These are phyloP conservation scores for Hemibagrus wyckioides DNA, from an alignment of 2,113 vertebrate species.

Conservation along the genomic window DNA sequence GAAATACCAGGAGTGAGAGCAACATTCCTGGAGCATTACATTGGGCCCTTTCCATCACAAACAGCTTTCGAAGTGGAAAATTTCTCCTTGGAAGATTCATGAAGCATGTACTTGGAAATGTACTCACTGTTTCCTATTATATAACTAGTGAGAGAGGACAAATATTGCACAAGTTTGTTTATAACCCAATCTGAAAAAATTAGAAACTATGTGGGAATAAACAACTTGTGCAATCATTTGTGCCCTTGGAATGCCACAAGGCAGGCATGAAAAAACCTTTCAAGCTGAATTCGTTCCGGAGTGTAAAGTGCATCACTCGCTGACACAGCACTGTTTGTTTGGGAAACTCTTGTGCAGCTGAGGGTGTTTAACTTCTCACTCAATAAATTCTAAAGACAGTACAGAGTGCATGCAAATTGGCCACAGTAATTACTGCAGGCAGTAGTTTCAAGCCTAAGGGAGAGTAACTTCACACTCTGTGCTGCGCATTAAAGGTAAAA, in stretches of 20 bases:
- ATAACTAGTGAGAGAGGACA: constrained; percentile 37
- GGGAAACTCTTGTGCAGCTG: constrained; percentile 37
- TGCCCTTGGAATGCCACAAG: constrained; percentile 21
- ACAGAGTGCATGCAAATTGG: constrained; percentile 36
- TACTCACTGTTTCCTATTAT: constrained; percentile 40
- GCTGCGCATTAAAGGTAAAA: constrained; percentile 16
- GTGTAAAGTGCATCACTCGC: constrained; percentile 32
- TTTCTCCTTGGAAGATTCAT: constrained; percentile 39
- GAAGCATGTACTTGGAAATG: constrained; percentile 5
- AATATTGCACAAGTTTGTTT: constrained; percentile 28
- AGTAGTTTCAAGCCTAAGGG: constrained; percentile 2
- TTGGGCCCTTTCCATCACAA: constrained; percentile 40
- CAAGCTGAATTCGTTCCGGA: constrained; percentile 21
- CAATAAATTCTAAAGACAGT: neutral
- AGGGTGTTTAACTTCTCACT: constrained; percentile 27
- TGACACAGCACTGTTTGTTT: constrained; percentile 37
- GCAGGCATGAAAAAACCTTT: constrained; percentile 11
- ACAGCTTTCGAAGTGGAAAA: constrained; percentile 51
- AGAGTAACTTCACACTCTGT: constrained; percentile 15
- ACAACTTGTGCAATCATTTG: constrained; percentile 21
- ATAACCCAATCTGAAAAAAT: constrained; percentile 5
- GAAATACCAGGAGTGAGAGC: neutral
- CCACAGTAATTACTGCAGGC: constrained; percentile 30
- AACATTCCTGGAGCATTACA: constrained; percentile 25
- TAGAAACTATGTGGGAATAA: constrained; percentile 1